A percentile compares a stretch with the other conserved stretches of the same genome.
Conservation (phyloP, 2,797 vertebrate species). For the Sarcoramphus papa region DNA sequence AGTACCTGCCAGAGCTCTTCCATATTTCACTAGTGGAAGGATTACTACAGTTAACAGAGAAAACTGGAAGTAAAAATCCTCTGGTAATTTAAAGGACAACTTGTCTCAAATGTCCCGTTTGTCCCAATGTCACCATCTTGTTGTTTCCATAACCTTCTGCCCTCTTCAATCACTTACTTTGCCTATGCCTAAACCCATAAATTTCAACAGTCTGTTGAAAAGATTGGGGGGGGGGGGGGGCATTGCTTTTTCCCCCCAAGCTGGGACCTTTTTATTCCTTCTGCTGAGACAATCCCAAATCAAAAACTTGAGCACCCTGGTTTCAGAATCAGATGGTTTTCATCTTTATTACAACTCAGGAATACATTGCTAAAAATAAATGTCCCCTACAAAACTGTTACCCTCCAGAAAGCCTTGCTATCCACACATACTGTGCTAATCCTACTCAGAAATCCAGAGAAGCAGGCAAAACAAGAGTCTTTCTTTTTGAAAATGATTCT, state of each 20-base stretch:
- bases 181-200: neutral
- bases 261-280: neutral
- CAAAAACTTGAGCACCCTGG: neutral
- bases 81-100: neutral
- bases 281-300: neutral
- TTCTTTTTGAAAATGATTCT: neutral
- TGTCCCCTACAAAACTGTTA: neutral
- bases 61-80: neutral
- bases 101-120: neutral
- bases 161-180: neutral
- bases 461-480: neutral
- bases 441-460: neutral
- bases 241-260: neutral
- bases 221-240: fast-evolving
- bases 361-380: neutral
- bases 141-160: neutral
- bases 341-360: neutral
- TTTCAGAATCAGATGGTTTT: neutral
- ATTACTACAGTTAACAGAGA: neutral
- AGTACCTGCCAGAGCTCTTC: neutral
- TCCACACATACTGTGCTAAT: neutral
- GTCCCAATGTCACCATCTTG: neutral
- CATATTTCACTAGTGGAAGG: neutral
- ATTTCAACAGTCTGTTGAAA: neutral
- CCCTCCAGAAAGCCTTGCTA: neutral